Conservation (phyloP, 37 sponge, comb jelly and placozoan species). For the Aplysina aerophoba region DNA sequence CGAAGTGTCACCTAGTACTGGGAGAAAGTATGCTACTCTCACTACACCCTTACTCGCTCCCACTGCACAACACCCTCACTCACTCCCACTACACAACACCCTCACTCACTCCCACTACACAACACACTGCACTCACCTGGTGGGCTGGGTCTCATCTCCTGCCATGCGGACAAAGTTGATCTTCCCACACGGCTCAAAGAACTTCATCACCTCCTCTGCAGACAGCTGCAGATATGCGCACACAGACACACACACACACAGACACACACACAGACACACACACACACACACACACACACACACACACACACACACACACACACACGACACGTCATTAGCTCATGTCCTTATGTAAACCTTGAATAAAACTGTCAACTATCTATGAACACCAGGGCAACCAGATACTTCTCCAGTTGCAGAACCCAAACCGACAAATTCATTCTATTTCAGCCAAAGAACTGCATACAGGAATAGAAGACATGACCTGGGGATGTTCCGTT, state of each 20-base stretch:
- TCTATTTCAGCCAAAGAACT: no score
- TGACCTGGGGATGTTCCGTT: no score
- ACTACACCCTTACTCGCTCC: not conserved
- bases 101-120: slow-evolving; percentile 28
- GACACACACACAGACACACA: not conserved
- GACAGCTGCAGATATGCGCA: slow-evolving; percentile 59
- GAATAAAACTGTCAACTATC: no score
- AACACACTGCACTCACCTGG: slow-evolving; percentile 65
- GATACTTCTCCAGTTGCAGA: no score
- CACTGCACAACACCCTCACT: not conserved
- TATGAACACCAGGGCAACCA: no score
- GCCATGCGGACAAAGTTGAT: slow-evolving; percentile 95
- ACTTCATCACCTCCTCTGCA: slow-evolving; percentile 91
- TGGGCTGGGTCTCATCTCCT: slow-evolving; percentile 95
- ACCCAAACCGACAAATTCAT: no score
- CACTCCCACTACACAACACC: slow-evolving; percentile 39
- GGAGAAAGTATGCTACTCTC: no score
- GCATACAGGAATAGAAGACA: no score
- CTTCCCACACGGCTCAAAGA: slow-evolving; percentile 96
- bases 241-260: not conserved
- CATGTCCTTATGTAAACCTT: no score
- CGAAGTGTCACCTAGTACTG: no score
- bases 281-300: slow-evolving; percentile 22
- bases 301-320: not conserved
- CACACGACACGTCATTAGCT: no score